Evolutionary conservation across 2,797 vertebrate species (phyloP).

Genomic region (Rachycentron canadum): DNA sequence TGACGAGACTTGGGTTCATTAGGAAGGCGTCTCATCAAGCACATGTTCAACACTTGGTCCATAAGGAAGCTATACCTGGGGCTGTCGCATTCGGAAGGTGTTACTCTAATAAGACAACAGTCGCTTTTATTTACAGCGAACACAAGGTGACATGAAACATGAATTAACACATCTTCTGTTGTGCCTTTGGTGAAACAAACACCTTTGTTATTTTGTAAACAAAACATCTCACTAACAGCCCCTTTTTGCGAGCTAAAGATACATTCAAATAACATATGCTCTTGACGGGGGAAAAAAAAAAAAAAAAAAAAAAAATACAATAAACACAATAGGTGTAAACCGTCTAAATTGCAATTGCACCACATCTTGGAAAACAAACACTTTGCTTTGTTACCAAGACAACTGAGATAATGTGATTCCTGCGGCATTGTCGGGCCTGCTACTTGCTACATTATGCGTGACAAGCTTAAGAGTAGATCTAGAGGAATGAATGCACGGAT

Average conservation of each 20-base stretch:
- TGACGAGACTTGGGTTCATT: conserved; percentile 61
- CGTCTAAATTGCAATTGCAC: conserved; percentile 87
- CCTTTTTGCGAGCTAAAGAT: conserved; percentile 84
- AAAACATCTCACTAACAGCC: conserved; percentile 84
- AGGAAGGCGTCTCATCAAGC: conserved; percentile 75
- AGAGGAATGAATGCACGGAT: conserved; percentile 75
- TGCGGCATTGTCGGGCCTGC: conserved; percentile 79
- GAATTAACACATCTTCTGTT: conserved; percentile 86
- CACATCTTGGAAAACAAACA: conserved; percentile 89
- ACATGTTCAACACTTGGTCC: conserved; percentile 78
- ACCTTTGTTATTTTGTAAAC: conserved; percentile 87
- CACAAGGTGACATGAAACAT: conserved; percentile 79
- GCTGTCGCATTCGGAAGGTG: conserved; percentile 76
- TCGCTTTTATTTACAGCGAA: conserved; percentile 81
- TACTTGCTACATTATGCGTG: conserved; percentile 82
- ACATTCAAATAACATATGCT: conserved; percentile 89
- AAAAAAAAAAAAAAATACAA: conserved; percentile 38
- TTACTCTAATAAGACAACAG: conserved; percentile 83
- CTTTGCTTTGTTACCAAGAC: conserved; percentile 89
- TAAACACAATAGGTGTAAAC: conserved; percentile 87
- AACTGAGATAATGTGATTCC: conserved; percentile 88
- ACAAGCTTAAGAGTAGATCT: conserved; percentile 84
- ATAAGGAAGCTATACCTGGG: conserved; percentile 78
- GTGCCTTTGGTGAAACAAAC: conserved; percentile 84
- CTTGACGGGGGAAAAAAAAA: conserved; percentile 69